Evolutionary conservation across 2,888 invertebrate genomes (phyloP), one percentile per base, ranked within the genome.

Genomic region (Caenorhabditis wallacei): DNA sequence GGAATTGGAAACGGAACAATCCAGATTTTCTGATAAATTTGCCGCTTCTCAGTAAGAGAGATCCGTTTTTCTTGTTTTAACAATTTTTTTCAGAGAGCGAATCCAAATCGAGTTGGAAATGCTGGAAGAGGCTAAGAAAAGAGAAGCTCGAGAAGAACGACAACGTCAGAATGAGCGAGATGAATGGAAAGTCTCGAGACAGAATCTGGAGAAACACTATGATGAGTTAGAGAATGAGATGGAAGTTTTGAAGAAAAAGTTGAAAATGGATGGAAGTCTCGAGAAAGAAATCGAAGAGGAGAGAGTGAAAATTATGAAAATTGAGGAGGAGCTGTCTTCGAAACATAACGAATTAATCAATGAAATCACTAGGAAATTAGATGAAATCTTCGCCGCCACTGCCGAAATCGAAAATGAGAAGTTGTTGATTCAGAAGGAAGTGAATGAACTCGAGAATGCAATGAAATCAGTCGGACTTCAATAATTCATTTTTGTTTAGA

Each of bases 281-380:
- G 76, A 69, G n/a, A 53, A 30, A n/a, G 76, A 76, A 26, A 69
- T 76, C 24, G 48, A 68, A 10, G 48, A 20, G n/a, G 75, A 76
- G 30, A 24, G 11, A 7, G 40, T n/a, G 1, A 59, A 43, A 11
- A 59, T 37, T 26, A 8, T 5, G 20, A 59, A 57, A 24, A 37
- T 59, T 10, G 59, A 46, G n/a, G 35, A 51, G 24, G 75, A 37
- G 18, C 8, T 40, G n/a, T n/a, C 24, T 26, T 22, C 16, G 22
- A 76, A 57, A 26, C 24, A 30, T 1, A 5, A 22, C 16, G 8
- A 51, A 3, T 20, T 74, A n/a, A 24, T 48, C 2, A 18, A 18
- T 7, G 35, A 4, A 1, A 40, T 76, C 20, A 48, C 40, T 0
- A 13, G 51, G 26, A 66, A 59, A 16, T 5, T 76, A 16, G 75